Conservation (phyloP, 2,113 vertebrate species). For the Brachypteracias leptosomus region DNA sequence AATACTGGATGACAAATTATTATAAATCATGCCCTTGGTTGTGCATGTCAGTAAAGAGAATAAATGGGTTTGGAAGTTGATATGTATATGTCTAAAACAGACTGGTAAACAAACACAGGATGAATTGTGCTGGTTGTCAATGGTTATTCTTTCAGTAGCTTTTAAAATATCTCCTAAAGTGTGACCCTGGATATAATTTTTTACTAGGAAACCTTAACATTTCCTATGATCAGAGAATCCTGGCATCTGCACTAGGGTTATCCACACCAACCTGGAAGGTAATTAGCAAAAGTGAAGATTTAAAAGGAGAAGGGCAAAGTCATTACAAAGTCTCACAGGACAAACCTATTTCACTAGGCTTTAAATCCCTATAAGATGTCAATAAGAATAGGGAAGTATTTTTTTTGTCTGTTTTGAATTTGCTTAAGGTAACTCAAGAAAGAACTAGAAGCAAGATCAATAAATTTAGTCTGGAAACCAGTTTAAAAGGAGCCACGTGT, state of each 20-base stretch:
- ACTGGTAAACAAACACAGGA: not conserved
- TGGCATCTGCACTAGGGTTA: not conserved
- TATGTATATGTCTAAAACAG: not conserved
- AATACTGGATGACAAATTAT: constrained; percentile 29
- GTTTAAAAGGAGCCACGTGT: not conserved
- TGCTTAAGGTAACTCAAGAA: not conserved
- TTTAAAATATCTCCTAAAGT: not conserved
- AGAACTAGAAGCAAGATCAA: not conserved
- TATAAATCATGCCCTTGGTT: constrained; percentile 22
- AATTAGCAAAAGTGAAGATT: not conserved
- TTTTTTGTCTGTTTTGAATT: not conserved
- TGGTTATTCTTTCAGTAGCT: not conserved
- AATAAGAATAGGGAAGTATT: not conserved
- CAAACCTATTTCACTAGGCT: not conserved
- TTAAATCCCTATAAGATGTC: not conserved
- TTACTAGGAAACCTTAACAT: not conserved
- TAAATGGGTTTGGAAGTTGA: not conserved
- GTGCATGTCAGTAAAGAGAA: not conserved
- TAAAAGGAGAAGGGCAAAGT: not conserved
- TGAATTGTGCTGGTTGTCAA: not conserved
- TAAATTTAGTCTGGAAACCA: not conserved
- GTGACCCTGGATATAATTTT: not conserved
- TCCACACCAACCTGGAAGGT: not conserved
- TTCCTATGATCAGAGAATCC: not conserved
- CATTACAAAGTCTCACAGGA: not conserved